phyloP scores from a whole-genome alignment of 2,888 invertebrate species.

The Chamaedrilus cognettii region DNA sequence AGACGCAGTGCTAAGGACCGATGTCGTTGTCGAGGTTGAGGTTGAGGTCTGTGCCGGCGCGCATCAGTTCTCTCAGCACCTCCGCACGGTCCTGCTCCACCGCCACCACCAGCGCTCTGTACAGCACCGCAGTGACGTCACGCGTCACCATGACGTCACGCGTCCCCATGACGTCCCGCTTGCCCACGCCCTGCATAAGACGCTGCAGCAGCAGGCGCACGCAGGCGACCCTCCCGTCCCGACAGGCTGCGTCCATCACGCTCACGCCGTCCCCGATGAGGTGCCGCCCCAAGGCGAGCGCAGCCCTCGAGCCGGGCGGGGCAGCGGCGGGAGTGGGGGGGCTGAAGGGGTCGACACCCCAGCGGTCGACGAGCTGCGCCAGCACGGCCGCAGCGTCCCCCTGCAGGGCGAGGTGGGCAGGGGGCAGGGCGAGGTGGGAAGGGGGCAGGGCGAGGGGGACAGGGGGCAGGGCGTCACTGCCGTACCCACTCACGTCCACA shows the following conservation, averaged over 20 bases:
- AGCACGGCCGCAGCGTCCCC: slow-evolving; percentile 5
- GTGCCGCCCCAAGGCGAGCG: neutral
- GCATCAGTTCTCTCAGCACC: slow-evolving; percentile 1
- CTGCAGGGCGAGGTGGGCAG: neutral
- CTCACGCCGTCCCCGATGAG: neutral
- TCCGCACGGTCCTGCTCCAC: slow-evolving; percentile 5
- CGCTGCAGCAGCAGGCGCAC: slow-evolving; percentile 9
- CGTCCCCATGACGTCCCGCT: no score
- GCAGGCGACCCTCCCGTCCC: slow-evolving; percentile 11
- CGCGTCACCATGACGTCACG: no score
- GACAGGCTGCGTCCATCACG: slow-evolving; percentile 18
- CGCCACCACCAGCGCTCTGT: slow-evolving; percentile 8
- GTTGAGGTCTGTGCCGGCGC: slow-evolving; percentile 4
- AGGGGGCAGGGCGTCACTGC: neutral
- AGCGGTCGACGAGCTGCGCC: slow-evolving; percentile 2
- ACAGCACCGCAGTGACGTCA: no score
- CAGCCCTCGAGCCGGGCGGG: neutral
- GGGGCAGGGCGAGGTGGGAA: neutral
- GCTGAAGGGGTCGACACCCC: slow-evolving; percentile 7
- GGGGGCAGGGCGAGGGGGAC: neutral
- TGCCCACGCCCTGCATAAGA: neutral
- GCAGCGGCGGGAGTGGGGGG: neutral
- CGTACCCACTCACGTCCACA: neutral
- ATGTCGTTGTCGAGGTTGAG: slow-evolving; percentile 12
- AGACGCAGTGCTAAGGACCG: no score